Base-by-base conservation (phyloP, 1,140 invertebrate genomes). In the Drosophila persimilis region DNA sequence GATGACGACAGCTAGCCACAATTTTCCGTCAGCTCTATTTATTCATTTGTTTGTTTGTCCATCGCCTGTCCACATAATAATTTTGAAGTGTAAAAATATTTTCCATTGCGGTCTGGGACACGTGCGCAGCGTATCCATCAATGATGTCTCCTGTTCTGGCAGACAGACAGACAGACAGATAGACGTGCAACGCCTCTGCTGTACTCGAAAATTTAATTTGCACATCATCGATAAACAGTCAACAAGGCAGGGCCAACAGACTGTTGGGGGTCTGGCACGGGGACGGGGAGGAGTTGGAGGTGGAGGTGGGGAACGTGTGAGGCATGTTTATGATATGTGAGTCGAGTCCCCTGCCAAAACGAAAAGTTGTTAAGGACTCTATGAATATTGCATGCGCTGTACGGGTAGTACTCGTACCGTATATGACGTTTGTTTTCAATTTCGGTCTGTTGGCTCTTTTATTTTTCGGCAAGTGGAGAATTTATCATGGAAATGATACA, bases 161-260 rank as follows among this genome's bases (percentile, higher is more conserved):
- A 63, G 52, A 56, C 70, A 24, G 43, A 48, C 72, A 41, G 53
- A 7, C 3, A 1, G 39, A 56, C 54, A 56, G 43, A 41, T 29
- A 46, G 20, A 45, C 17, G 41, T 67, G 47, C 26, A 31, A 43
- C 56, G 41, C n/a, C 47, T 47, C 55, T 63, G 50, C 66, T 13
- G 35, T 39, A 73, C 69, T 69, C 56, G 41, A 56, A 80, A 80
- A 80, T 85, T 85, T 85, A 85, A 85, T 85, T 85, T 85, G 73
- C 80, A 85, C 80, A 85, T 80, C 80, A 77, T 85, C 73, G 76
- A 85, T 85, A 85, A 86, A 85, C 69, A 80, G 69, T 77, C 41
- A 52, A 60, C 77, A 46, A 47, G 35, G 3, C 3, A 39, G 35
- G 4, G 11, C 4, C 26, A 31, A 63, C 48, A 71, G 47, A 47